Evolutionary conservation across 2,797 vertebrate species (phyloP).

Genomic region (Pipistrellus nathusii): DNA sequence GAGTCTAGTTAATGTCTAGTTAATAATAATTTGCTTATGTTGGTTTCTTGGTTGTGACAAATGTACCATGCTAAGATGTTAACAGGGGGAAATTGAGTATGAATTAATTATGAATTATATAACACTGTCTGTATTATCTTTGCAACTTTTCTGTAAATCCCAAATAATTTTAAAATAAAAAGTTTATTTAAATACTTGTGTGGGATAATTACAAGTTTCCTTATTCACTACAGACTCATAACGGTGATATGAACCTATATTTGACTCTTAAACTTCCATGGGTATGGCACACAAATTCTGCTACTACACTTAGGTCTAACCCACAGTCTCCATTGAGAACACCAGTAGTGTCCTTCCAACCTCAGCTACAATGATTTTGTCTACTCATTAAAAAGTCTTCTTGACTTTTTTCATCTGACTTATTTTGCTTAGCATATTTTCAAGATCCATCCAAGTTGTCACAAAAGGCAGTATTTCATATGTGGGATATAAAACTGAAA

Average conservation of each 20-base stretch:
- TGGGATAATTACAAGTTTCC: not conserved
- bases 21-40: not conserved
- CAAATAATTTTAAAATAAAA: constrained; percentile 46
- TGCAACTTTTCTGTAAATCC: not conserved
- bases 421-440: not conserved
- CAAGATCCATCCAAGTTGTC: not conserved
- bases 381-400: constrained; percentile 58
- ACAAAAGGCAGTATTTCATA: not conserved
- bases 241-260: not conserved
- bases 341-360: constrained; percentile 34
- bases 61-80: not conserved
- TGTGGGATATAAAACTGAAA: not conserved
- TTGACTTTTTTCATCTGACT: not conserved
- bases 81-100: not conserved
- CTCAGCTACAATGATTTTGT: constrained; percentile 40
- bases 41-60: constrained; percentile 11
- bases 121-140: not conserved
- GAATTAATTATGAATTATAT: not conserved
- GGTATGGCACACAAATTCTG: constrained; percentile 12
- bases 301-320: constrained; percentile 29
- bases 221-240: not conserved
- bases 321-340: not conserved
- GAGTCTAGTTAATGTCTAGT: not conserved
- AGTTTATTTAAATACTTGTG: not conserved
- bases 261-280: constrained; percentile 6